Conservation (phyloP, 2,113 vertebrate species). For the Corvus moneduloides region DNA sequence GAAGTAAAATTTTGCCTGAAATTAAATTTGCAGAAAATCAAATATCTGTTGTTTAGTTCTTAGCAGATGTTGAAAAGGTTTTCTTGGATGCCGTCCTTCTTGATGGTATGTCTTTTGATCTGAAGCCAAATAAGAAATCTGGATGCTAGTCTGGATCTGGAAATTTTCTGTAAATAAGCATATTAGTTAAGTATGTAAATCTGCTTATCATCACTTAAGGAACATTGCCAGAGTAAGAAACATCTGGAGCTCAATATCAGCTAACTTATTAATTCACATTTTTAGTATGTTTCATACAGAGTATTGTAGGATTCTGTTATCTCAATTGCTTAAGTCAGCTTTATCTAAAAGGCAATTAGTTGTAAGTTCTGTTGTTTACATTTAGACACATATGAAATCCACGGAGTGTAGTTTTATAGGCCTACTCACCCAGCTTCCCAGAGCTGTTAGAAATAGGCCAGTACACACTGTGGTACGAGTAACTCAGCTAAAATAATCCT, state of each 20-base stretch:
- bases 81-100: constrained; percentile 66
- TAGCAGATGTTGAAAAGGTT: constrained; percentile 77
- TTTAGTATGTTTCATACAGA: constrained; percentile 57
- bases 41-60: constrained; percentile 72
- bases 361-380: constrained; percentile 59
- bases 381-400: constrained; percentile 40
- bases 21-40: constrained; percentile 70
- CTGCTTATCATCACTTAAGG: constrained; percentile 77
- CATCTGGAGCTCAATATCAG: constrained; percentile 74
- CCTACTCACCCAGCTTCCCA: not conserved
- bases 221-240: constrained; percentile 70
- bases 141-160: constrained; percentile 76
- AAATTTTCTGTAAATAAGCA: constrained; percentile 81
- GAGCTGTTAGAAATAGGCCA: constrained; percentile 5
- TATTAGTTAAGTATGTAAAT: constrained; percentile 82
- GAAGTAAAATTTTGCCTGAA: constrained; percentile 67
- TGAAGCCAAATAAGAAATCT: constrained; percentile 76
- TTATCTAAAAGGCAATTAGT: constrained; percentile 67
- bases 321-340: constrained; percentile 74
- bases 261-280: constrained; percentile 76
- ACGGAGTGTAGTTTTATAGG: not conserved
- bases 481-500: not conserved
- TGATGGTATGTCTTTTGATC: constrained; percentile 74
- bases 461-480: not conserved
- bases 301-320: constrained; percentile 68